Conservation (phyloP, 2,888 invertebrate genomes). For the Meganola albula region DNA sequence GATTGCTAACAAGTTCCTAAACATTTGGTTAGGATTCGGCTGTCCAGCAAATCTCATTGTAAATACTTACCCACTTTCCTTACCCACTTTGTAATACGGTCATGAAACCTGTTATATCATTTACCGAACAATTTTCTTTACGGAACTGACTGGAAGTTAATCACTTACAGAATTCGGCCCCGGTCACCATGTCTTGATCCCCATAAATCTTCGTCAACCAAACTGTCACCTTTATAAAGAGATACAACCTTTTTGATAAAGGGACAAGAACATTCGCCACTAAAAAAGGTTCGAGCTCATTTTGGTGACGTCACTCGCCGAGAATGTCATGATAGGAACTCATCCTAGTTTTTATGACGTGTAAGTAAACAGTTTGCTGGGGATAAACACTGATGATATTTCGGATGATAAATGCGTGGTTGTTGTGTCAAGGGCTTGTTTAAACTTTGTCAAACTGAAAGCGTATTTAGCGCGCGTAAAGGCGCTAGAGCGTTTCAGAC, state of each 20-base stretch:
- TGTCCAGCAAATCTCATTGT: too few species aligned
- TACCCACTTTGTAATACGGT: too few species aligned
- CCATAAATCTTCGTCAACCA: constrained; percentile 51
- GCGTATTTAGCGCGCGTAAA: too few species aligned
- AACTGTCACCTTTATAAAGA: constrained; percentile 50
- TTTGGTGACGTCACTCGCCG: constrained; percentile 18
- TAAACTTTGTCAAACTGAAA: too few species aligned
- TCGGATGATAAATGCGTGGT: too few species aligned
- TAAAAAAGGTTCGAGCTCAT: constrained; percentile 26
- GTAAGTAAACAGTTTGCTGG: constrained; percentile 13
- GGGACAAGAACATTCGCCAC: constrained; percentile 18
- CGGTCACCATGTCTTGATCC: constrained; percentile 30
- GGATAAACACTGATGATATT: constrained; percentile 17
- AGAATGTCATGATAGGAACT: constrained; percentile 12
- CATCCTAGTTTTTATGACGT: constrained; percentile 16
- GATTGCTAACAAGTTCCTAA: too few species aligned
- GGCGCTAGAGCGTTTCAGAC: too few species aligned
- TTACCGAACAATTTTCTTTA: constrained; percentile 17
- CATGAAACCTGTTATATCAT: constrained; percentile 16
- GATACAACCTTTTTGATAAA: constrained; percentile 39
- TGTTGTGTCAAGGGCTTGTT: too few species aligned
- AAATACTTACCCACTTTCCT: too few species aligned
- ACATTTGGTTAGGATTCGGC: too few species aligned
- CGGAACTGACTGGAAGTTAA: constrained; percentile 30
- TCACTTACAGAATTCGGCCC: constrained; percentile 35